A percentile compares a stretch with the other conserved stretches of the same genome.
Evolutionary conservation across 2,113 vertebrate genomes (phyloP).

Genomic region (Calypte anna): DNA sequence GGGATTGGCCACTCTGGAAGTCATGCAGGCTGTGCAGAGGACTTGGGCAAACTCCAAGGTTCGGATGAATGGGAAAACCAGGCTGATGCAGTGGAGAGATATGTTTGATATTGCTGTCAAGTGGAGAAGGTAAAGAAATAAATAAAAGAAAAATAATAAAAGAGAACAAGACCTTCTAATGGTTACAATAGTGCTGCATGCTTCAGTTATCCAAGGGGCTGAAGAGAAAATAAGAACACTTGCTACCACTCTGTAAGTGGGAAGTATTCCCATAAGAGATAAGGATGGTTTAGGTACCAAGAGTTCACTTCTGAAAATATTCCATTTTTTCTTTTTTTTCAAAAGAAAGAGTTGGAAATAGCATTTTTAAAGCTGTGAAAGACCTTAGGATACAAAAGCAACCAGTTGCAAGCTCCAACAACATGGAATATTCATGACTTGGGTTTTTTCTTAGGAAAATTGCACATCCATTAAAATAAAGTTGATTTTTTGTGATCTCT

Average conservation of each 20-base stretch:
- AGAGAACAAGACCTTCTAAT: neutral
- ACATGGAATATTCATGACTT: neutral
- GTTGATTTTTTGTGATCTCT: neutral
- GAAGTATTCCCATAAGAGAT: neutral
- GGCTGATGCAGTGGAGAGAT: constrained; percentile 98
- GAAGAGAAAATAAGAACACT: neutral
- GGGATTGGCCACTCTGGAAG: constrained; percentile 94
- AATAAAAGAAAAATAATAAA: neutral
- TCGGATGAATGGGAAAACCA: constrained; percentile 92
- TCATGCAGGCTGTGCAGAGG: constrained; percentile 95
- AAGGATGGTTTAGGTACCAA: neutral
- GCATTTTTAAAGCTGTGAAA: neutral
- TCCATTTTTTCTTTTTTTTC: neutral
- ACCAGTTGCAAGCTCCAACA: neutral
- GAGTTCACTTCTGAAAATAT: neutral
- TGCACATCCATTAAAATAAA: rapidly evolving
- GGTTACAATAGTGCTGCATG: neutral
- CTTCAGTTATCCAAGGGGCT: neutral
- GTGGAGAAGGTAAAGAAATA: constrained; percentile 90
- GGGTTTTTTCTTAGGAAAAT: neutral
- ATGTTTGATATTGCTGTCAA: constrained; percentile 98
- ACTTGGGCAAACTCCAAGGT: constrained; percentile 98
- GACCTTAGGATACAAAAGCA: neutral
- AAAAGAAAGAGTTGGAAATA: neutral
- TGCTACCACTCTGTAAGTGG: neutral